Conservation (phyloP, 2,888 invertebrate species). For the Habroteleia sp. region DNA sequence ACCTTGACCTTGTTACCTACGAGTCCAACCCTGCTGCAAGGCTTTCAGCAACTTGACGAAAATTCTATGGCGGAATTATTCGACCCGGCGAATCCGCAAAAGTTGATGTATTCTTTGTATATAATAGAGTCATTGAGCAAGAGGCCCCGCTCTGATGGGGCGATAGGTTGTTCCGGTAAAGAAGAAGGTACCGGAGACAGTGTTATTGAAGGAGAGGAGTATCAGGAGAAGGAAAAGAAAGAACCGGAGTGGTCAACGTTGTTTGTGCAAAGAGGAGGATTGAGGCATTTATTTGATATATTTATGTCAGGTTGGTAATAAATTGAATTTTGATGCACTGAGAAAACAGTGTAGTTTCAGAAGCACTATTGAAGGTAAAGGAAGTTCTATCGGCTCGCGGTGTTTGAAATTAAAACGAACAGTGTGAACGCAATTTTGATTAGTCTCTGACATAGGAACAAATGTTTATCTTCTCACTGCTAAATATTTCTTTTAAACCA, state of each 20-base stretch:
- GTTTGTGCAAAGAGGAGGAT: constrained; percentile 93
- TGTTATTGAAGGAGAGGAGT: constrained; percentile 67
- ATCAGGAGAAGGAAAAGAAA: constrained; percentile 69
- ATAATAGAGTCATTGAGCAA: constrained; percentile 90
- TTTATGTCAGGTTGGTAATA: constrained; percentile 86
- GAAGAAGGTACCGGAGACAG: constrained; percentile 64
- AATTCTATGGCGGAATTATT: constrained; percentile 88
- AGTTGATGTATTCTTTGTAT: constrained; percentile 96
- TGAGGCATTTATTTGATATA: constrained; percentile 93
- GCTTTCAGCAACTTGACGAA: constrained; percentile 89
- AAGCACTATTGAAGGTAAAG: too few relatives aligned
- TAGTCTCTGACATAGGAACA: too few relatives aligned
- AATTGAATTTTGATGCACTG: too few relatives aligned
- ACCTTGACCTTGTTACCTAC: constrained; percentile 95
- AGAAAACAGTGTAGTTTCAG: too few relatives aligned
- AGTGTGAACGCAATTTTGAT: too few relatives aligned
- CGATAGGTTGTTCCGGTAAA: constrained; percentile 55
- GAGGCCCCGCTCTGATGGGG: constrained; percentile 63
- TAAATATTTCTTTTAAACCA: too few relatives aligned
- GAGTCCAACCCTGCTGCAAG: constrained; percentile 91
- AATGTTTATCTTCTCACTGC: too few relatives aligned
- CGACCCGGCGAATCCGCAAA: constrained; percentile 94
- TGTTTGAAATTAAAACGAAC: too few relatives aligned
- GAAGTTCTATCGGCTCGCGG: too few relatives aligned
- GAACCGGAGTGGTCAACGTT: constrained; percentile 86